These are phyloP conservation scores for Sebastes fasciatus DNA, from an alignment of 2,113 vertebrate species.

Conservation along the genomic window DNA sequence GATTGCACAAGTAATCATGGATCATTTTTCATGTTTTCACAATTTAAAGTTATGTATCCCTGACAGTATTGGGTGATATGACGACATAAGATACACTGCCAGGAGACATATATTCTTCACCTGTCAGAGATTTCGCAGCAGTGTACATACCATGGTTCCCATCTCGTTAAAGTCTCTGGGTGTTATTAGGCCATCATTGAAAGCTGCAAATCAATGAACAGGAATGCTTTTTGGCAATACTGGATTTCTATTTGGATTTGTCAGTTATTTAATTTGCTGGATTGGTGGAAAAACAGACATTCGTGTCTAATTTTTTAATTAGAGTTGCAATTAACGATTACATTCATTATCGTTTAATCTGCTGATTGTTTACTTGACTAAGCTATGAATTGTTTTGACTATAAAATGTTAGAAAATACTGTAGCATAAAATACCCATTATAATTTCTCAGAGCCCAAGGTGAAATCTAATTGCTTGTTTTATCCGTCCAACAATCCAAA, in stretches of 20 bases:
- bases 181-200: neutral
- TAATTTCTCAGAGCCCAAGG: neutral
- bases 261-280: neutral
- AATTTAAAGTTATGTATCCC: conserved; percentile 18
- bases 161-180: neutral
- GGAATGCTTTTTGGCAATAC: neutral
- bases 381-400: neutral
- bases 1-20: conserved; percentile 27
- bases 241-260: neutral
- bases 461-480: neutral
- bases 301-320: neutral
- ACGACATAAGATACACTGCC: neutral
- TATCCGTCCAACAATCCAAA: too few relatives aligned
- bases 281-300: neutral
- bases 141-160: neutral
- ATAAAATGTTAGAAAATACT: neutral
- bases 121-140: neutral
- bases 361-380: neutral
- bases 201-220: neutral
- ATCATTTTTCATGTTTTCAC: conserved; percentile 49
- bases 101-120: neutral
- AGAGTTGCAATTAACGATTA: neutral
- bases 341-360: neutral
- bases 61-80: neutral
- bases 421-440: neutral